These are phyloP conservation scores for Hipposideros larvatus DNA, from an alignment of 2,797 vertebrate genomes.

Conservation along the genomic window DNA sequence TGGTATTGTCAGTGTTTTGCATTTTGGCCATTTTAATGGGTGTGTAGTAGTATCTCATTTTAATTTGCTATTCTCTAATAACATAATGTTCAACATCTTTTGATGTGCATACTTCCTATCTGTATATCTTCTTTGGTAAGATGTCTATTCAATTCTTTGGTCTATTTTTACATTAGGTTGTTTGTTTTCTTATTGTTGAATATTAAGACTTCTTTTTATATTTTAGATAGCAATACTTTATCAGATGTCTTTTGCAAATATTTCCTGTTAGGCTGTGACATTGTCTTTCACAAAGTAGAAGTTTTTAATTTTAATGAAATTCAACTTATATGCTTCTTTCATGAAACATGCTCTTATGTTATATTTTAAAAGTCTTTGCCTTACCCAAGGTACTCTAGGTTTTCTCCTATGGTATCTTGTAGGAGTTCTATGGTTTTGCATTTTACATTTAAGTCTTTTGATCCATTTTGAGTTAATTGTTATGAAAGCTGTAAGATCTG, in stretches of 20 bases:
- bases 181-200: not conserved
- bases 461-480: not conserved
- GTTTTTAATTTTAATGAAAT: not conserved
- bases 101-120: not conserved
- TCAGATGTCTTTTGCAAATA: not conserved
- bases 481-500: not conserved
- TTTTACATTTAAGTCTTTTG: not conserved
- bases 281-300: not conserved
- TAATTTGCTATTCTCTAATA: not conserved
- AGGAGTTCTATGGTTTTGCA: not conserved
- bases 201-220: not conserved
- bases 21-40: not conserved
- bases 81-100: not conserved
- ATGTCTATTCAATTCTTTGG: not conserved
- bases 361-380: not conserved
- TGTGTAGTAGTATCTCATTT: not conserved
- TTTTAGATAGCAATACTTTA: not conserved
- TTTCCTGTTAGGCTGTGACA: not conserved
- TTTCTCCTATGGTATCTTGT: not conserved
- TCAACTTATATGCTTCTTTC: not conserved
- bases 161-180: not conserved
- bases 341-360: not conserved
- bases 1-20: not conserved
- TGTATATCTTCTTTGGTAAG: not conserved
- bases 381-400: not conserved